Evolutionary conservation across 2,113 vertebrate genomes (phyloP).

Genomic region (Platysternon megacephalum): DNA sequence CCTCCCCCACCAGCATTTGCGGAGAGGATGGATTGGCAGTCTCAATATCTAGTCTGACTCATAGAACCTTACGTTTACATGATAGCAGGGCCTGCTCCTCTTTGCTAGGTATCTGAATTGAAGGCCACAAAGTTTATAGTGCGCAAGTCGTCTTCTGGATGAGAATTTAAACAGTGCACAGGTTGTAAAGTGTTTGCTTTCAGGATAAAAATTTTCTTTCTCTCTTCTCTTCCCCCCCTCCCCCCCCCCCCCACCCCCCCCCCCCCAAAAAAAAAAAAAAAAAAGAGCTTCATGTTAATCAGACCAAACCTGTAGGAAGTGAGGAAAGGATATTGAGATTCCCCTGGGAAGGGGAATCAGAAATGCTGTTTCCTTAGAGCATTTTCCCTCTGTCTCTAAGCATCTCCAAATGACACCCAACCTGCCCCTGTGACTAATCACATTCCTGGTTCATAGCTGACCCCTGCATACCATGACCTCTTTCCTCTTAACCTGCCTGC

Average conservation of each 20-base stretch:
- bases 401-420: conserved; percentile 9
- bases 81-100: neutral
- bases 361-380: conserved; percentile 29
- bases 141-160: neutral
- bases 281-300: neutral
- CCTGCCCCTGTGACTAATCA: conserved; percentile 62
- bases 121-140: neutral
- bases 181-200: neutral
- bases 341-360: conserved; percentile 32
- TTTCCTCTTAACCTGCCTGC: conserved; percentile 55
- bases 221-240: neutral
- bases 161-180: conserved; percentile 9
- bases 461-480: conserved; percentile 39
- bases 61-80: neutral
- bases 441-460: conserved; percentile 58
- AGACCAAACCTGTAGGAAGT: neutral
- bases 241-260: too few species aligned
- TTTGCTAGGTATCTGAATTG: neutral
- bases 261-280: too few species aligned
- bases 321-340: neutral
- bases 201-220: neutral
- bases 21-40: conserved; percentile 6
- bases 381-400: conserved; percentile 34
- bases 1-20: neutral
- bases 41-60: conserved; percentile 40